A percentile compares a stretch with the other conserved stretches of the same genome.
Conservation (phyloP, 2,113 vertebrate genomes). For the Chionomys nivalis region DNA sequence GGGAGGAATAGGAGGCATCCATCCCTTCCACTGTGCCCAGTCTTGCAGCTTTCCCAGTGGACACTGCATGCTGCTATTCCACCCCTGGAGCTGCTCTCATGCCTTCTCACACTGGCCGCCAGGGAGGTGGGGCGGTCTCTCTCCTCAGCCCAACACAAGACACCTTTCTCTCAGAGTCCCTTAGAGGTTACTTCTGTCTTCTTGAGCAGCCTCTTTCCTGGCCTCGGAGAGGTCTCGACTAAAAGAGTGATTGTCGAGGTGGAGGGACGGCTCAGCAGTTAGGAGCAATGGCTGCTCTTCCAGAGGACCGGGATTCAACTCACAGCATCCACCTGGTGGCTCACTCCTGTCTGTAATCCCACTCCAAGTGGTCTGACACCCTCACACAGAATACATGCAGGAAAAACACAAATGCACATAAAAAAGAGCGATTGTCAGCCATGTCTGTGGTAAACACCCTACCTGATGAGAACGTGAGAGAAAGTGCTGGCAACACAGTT, state of each 20-base stretch:
- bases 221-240: not conserved
- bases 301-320: not conserved
- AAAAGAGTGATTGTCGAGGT: constrained; percentile 13
- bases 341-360: not conserved
- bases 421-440: constrained; percentile 17
- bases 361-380: not conserved
- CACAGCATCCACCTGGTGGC: not conserved
- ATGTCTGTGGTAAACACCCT: not conserved
- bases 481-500: not conserved
- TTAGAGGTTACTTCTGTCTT: not conserved
- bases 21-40: not conserved
- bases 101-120: not conserved
- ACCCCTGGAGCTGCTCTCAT: not conserved
- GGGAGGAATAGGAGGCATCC: not conserved
- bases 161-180: constrained; percentile 25
- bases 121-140: constrained; percentile 20
- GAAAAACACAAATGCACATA: not conserved
- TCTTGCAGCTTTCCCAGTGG: not conserved
- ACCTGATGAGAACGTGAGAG: not conserved
- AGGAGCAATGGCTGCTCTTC: not conserved
- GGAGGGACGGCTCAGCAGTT: not conserved
- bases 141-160: constrained; percentile 51
- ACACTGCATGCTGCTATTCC: not conserved
- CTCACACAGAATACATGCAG: not conserved
- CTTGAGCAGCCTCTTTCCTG: not conserved